Evolutionary conservation across 2,888 invertebrate genomes (phyloP), one percentile per base, ranked within the genome.

Genomic region (Sicus ferrugineus): DNA sequence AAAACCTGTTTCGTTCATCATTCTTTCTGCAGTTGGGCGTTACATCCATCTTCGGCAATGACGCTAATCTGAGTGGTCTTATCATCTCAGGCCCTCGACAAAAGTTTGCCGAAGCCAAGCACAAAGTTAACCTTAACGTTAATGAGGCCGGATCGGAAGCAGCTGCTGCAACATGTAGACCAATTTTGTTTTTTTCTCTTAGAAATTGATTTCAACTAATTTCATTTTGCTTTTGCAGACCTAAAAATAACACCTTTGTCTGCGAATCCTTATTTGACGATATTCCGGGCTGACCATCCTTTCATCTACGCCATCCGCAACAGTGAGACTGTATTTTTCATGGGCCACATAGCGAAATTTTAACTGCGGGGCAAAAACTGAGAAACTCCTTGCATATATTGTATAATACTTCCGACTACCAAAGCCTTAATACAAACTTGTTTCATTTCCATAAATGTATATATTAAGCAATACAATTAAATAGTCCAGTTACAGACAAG

Each of bases 81-180:
- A 84, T 91, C 58, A 85, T 88, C 7, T 30, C 56, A 74, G 74
- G 21, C 0, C 86, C 87, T 67, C 78, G 79, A 0, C 81, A 95
- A 21, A 86, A 80, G 69, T 91, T 95, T 0, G 90, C 90, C 34
- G 89, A 91, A 77, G 92, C 91, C 2, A 84, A 93, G 6, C 96
- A 96, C 80, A 95, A 95, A 80, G 93, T 94, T 0, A 94, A 92
- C 80, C 91, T 96, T 74, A 92, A 93, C 80, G 93, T 95, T 0
- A 93, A 94, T 81, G 96, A 96, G 80, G 93, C 94, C 78, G 96
- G 96, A 0, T 92, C 93, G 0, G 95, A 95, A 81, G 95, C 95
- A 0, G 93, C 95, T 14, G 95, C 95, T 0, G 94, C 93, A 21
- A 93, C 94, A 31, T 76, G 84, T 84, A 75, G 79, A 77, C 70